These are phyloP conservation scores for Bungarus multicinctus DNA, from an alignment of 2,113 vertebrate species.

Conservation along the genomic window DNA sequence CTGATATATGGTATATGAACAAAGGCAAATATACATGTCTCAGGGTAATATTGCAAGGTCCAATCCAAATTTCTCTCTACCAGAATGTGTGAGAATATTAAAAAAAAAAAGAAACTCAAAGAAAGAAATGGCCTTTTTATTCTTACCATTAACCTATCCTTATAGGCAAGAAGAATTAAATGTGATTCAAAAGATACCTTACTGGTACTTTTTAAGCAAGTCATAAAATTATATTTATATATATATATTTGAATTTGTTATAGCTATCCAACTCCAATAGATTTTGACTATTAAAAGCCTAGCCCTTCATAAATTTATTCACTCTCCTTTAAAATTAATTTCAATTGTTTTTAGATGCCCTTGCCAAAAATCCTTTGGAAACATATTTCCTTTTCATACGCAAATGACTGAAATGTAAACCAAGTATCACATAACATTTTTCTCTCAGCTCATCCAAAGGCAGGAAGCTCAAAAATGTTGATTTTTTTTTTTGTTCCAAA, in stretches of 20 bases:
- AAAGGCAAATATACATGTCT: too few species aligned
- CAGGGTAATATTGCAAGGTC: neutral
- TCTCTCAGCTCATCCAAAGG: neutral
- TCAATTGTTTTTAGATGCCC: neutral
- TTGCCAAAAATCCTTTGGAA: neutral
- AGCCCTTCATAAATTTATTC: neutral
- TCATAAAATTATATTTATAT: neutral
- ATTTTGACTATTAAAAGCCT: neutral
- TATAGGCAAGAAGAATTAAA: neutral
- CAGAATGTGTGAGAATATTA: too few species aligned
- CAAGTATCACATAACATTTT: neutral
- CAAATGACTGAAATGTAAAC: neutral
- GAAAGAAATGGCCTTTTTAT: neutral
- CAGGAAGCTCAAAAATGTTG: neutral
- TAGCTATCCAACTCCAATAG: neutral
- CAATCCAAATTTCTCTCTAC: neutral
- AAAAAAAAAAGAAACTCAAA: neutral
- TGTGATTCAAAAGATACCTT: neutral
- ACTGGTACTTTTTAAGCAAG: neutral
- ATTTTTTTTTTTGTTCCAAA: neutral
- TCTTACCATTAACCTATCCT: neutral
- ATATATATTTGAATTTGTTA: neutral
- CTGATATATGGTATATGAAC: too few species aligned
- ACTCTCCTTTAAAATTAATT: neutral
- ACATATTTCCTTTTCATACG: neutral